A percentile compares a stretch with the other conserved stretches of the same genome.
Conservation (phyloP, 1,140 invertebrate species). For the Linepithema humile region DNA sequence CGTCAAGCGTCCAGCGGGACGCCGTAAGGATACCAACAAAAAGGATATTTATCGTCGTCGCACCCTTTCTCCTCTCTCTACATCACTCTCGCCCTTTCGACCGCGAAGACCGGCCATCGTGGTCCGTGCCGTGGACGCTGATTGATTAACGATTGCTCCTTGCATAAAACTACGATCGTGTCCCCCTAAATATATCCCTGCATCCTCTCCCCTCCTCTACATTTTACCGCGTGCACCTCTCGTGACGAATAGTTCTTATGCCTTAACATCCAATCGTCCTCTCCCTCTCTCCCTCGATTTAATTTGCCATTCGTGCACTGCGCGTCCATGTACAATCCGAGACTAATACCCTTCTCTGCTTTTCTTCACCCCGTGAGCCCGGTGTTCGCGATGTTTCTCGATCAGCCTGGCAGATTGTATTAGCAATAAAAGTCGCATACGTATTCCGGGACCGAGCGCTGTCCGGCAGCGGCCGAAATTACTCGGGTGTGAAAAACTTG, state of each 20-base stretch:
- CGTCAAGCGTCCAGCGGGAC: conserved; percentile 56
- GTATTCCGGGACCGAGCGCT: background rate
- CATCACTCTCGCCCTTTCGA: conserved; percentile 64
- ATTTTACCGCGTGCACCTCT: conserved; percentile 51
- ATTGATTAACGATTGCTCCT: conserved; percentile 80
- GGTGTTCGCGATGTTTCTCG: conserved; percentile 35
- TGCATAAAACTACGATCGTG: conserved; percentile 76
- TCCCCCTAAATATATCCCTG: conserved; percentile 42
- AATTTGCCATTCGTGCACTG: conserved; percentile 48
- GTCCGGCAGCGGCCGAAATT: conserved; percentile 51
- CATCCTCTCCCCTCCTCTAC: background rate
- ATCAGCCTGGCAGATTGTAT: conserved; percentile 62
- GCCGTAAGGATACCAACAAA: conserved; percentile 63
- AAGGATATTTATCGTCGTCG: conserved; percentile 78
- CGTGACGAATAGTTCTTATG: conserved; percentile 64
- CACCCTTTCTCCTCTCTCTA: conserved; percentile 38
- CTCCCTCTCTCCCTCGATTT: conserved; percentile 40
- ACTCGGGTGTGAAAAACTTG: conserved; percentile 71
- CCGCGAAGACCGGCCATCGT: conserved; percentile 51
- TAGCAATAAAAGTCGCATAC: conserved; percentile 71
- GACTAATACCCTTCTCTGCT: background rate
- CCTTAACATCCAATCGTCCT: conserved; percentile 4
- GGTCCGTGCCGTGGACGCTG: conserved; percentile 60
- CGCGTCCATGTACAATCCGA: background rate
- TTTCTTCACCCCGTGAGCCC: conserved; percentile 18